Conservation (phyloP, 2,113 vertebrate species). For the Eira barbara region DNA sequence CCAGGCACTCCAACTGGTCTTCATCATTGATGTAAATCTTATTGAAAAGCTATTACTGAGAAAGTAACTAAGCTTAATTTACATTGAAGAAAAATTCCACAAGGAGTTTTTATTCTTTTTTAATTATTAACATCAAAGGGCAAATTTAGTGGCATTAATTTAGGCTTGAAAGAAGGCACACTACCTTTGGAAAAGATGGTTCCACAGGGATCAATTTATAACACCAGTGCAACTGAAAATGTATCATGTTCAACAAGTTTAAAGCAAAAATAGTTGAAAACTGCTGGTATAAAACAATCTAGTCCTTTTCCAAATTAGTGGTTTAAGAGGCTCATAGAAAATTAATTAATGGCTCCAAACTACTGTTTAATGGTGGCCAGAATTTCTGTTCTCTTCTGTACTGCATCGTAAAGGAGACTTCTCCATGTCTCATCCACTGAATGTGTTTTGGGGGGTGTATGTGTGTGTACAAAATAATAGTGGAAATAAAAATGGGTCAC, state of each 20-base stretch:
- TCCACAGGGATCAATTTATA: slow-evolving; percentile 39
- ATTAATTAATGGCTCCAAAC: neutral
- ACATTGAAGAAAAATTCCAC: slow-evolving; percentile 33
- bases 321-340: neutral
- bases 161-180: slow-evolving; percentile 50
- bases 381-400: slow-evolving; percentile 15
- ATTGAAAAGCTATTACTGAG: neutral
- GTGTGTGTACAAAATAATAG: neutral
- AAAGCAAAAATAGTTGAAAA: slow-evolving; percentile 27
- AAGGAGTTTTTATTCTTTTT: slow-evolving; percentile 55
- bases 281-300: neutral
- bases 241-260: neutral
- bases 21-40: neutral
- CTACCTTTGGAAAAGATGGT: slow-evolving; percentile 51
- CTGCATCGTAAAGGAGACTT: neutral
- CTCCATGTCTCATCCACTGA: neutral
- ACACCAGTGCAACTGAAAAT: slow-evolving; percentile 38
- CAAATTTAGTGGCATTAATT: slow-evolving; percentile 56
- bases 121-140: slow-evolving; percentile 76
- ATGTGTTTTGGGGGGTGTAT: neutral
- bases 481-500: neutral
- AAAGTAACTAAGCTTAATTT: slow-evolving; percentile 19
- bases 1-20: neutral
- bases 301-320: neutral
- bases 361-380: neutral